These are phyloP conservation scores for Mellivora capensis DNA, from an alignment of 2,113 vertebrate genomes.

Conservation along the genomic window DNA sequence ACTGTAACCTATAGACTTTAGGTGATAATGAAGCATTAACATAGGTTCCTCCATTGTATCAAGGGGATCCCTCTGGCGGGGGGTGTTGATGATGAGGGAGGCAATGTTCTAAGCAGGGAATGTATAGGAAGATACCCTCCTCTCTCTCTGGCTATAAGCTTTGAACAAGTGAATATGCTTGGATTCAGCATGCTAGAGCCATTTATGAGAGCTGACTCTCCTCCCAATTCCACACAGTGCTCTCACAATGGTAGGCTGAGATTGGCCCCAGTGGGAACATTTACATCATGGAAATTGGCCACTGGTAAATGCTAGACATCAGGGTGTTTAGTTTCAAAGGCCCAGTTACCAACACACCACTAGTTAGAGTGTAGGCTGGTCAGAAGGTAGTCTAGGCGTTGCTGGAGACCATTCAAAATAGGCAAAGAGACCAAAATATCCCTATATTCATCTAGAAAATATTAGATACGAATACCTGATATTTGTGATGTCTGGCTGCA, in stretches of 20 bases:
- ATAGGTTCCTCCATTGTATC: accelerated
- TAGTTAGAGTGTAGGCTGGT: not conserved
- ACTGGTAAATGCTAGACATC: not conserved
- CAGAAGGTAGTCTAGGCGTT: not conserved
- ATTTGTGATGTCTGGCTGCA: not conserved
- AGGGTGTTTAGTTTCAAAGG: not conserved
- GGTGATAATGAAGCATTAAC: too few relatives aligned
- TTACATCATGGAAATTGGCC: not conserved
- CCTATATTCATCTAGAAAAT: not conserved
- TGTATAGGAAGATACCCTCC: not conserved
- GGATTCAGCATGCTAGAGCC: not conserved
- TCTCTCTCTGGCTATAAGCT: not conserved
- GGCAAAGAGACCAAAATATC: not conserved
- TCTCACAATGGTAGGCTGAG: not conserved
- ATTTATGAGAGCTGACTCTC: accelerated
- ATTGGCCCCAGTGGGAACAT: not conserved
- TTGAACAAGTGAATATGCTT: not conserved
- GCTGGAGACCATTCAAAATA: not conserved
- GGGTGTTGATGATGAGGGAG: not conserved
- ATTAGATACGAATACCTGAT: not conserved
- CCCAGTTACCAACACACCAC: not conserved
- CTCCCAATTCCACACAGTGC: not conserved
- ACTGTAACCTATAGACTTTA: not conserved
- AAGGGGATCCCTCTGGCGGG: not conserved
- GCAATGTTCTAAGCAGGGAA: not conserved